Percentiles rank a stretch among this genome's conserved stretches.
Evolutionary conservation across 2,113 vertebrate genomes (phyloP).

Genomic region (Nesoenas mayeri): DNA sequence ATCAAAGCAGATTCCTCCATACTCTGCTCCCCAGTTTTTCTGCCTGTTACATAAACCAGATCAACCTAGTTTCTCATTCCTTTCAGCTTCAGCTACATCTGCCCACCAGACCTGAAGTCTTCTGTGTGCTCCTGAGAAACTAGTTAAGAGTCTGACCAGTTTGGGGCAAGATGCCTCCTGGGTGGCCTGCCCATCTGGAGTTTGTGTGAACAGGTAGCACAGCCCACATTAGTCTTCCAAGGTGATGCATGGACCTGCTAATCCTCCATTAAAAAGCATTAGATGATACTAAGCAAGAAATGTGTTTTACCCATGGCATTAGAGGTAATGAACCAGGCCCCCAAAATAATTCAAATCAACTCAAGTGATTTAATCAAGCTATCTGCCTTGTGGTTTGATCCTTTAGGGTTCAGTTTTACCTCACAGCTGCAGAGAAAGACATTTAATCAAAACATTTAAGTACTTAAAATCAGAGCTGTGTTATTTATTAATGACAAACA

Average conservation of each 20-base stretch:
- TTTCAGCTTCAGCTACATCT: conserved; percentile 48
- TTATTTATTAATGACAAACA: background rate
- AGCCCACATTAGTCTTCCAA: conserved; percentile 10
- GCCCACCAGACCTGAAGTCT: conserved; percentile 43
- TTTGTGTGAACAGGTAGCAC: conserved; percentile 53
- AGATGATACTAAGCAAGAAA: background rate
- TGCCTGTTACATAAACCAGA: conserved; percentile 24
- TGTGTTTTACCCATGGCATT: background rate
- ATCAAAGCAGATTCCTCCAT: conserved; percentile 35
- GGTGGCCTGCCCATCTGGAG: conserved; percentile 52
- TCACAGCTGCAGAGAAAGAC: conserved; percentile 9
- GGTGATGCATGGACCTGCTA: conserved; percentile 1
- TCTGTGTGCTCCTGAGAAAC: conserved; percentile 11
- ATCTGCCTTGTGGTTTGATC: conserved; percentile 5
- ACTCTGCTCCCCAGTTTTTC: conserved; percentile 1
- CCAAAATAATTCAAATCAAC: conserved; percentile 15
- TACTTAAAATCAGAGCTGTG: background rate
- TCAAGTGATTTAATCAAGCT: conserved; percentile 43
- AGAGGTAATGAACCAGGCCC: conserved; percentile 19
- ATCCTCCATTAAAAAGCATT: background rate
- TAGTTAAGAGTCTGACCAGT: background rate
- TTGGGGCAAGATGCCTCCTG: conserved; percentile 16
- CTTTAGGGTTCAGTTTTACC: background rate
- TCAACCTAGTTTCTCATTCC: conserved; percentile 39
- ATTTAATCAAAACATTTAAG: background rate